Evolutionary conservation across 2,888 invertebrate genomes (phyloP).

Genomic region (Imbricaverruca yamaguchii): DNA sequence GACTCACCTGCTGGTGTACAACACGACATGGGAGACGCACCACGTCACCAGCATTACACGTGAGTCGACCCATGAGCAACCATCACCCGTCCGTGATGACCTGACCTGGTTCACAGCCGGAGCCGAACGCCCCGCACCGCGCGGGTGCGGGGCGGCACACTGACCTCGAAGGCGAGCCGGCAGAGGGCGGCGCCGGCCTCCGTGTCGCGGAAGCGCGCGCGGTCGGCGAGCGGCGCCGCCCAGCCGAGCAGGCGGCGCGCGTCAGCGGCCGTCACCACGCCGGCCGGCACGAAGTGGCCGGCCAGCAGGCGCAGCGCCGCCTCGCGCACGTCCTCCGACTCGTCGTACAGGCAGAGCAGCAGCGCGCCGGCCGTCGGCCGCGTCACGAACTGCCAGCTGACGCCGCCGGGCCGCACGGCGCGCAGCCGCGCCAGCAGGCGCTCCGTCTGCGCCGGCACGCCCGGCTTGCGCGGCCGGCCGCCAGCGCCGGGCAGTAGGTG

Average conservation of each 20-base stretch:
- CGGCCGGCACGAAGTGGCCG: background rate
- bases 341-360: background rate
- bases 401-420: background rate
- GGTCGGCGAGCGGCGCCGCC: background rate
- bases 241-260: background rate
- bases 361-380: background rate
- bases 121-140: too few relatives aligned
- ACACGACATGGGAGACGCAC: too few relatives aligned
- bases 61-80: too few relatives aligned
- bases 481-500: background rate
- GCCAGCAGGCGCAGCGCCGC: background rate
- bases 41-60: too few relatives aligned
- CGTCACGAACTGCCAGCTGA: background rate
- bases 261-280: background rate
- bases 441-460: background rate
- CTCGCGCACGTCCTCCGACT: background rate
- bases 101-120: too few relatives aligned
- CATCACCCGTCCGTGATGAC: too few relatives aligned
- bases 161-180: background rate
- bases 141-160: too few relatives aligned
- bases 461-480: background rate
- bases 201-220: background rate
- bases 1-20: too few relatives aligned
- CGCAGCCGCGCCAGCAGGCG: background rate
- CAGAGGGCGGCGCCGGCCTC: conserved; percentile 1